Evolutionary conservation across 2,888 invertebrate genomes (phyloP), one percentile per base, ranked within the genome.

Genomic region (Metacarcinus magister): DNA sequence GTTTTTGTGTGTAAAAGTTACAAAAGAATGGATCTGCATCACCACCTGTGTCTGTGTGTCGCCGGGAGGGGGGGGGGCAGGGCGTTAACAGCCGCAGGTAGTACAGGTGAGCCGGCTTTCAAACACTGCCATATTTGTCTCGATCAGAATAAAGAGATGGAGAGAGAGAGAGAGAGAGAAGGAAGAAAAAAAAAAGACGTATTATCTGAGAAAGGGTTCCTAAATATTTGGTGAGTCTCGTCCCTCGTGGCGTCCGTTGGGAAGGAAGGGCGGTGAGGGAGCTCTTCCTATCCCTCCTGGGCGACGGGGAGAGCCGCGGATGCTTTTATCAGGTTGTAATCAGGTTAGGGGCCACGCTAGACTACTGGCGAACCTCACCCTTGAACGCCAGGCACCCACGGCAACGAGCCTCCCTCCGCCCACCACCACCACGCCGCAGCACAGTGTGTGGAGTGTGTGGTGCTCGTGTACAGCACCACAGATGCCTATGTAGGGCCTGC

Each of bases 271-370:
- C 82, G 82, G 32, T 32, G 23, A 67, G 67, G 23, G 28, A 32
- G 82, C 82, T 82, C 82, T 32, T 82, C 82, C 82, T 82, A 28
- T 32, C 82, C 82, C 32, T 82, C 82, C 82, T 82, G 82, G 82
- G 82, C 82, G 32, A 82, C 13, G 75, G 82, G 32, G 82, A 82
- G 82, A 32, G 28, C 82, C 82, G 28, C 82, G 82, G 82, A 32
- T 82, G 82, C 82, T 32, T 82, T 82, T 82, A 82, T 82, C 82
- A 82, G 82, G 82, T 82, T 82, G 82, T 82, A 82, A 82, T 82
- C 82, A 82, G 82, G 82, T 82, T 82, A 28, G 32, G 75, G 32
- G 32, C 13, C 32, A 28, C 82, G 82, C 82, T 16, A 82, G 32
- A 32, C 32, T 82, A 8, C 82, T 23, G 16, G 82, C 82, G 8